These are phyloP conservation scores for Microtus ochrogaster DNA, from an alignment of 2,113 vertebrate genomes.

Conservation along the genomic window DNA sequence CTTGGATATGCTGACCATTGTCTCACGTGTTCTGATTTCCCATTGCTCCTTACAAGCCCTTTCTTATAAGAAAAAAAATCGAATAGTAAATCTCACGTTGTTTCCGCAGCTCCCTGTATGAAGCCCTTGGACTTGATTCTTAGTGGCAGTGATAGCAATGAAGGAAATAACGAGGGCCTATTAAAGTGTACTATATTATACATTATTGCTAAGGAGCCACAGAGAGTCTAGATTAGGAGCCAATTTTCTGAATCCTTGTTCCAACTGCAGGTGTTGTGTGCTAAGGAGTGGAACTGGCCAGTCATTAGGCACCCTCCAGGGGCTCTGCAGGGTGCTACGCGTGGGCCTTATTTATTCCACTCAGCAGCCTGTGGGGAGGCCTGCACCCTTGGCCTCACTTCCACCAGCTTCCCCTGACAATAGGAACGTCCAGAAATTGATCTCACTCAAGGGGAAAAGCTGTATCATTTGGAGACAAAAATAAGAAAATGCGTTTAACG, in stretches of 20 bases:
- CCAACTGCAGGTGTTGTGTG: neutral
- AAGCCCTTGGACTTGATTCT: slow-evolving; percentile 3
- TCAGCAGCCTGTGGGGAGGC: neutral
- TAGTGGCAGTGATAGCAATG: neutral
- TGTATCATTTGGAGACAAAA: slow-evolving; percentile 80
- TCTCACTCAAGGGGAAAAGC: slow-evolving; percentile 76
- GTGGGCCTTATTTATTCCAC: slow-evolving; percentile 43
- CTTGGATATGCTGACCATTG: neutral
- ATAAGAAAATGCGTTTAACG: slow-evolving; percentile 80
- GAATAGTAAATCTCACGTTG: neutral
- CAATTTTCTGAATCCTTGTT: slow-evolving; percentile 15
- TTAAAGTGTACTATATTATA: neutral
- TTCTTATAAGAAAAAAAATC: neutral
- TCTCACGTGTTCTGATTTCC: neutral
- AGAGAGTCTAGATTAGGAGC: slow-evolving; percentile 4
- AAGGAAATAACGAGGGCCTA: slow-evolving; percentile 13
- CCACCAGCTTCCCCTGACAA: slow-evolving; percentile 57
- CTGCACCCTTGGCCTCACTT: slow-evolving; percentile 38
- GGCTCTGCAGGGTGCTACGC: neutral
- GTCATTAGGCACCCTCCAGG: neutral
- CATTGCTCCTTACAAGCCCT: neutral
- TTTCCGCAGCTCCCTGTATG: neutral
- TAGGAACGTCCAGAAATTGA: slow-evolving; percentile 67
- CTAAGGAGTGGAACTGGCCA: neutral
- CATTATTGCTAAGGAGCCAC: neutral